Evolutionary conservation across 2,113 vertebrate species (phyloP).

Genomic region (Vireo altiloquus): DNA sequence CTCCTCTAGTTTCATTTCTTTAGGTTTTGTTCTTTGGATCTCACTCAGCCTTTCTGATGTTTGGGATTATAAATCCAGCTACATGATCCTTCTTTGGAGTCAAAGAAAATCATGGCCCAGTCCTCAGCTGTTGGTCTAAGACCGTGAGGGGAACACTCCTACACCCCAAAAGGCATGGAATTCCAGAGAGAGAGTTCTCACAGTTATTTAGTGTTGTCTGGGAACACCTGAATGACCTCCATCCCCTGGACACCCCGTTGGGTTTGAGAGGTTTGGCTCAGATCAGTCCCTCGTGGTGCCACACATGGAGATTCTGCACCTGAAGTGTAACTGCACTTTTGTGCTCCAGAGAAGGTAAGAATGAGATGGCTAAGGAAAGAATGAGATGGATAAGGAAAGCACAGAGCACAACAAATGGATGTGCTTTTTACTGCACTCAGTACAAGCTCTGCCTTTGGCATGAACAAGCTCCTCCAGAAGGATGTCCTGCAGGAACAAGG

Average conservation of each 20-base stretch:
- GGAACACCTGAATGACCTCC: neutral
- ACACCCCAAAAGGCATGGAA: rapidly evolving
- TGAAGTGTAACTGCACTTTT: neutral
- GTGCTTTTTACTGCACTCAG: neutral
- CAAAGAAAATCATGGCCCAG: neutral
- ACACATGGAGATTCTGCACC: rapidly evolving
- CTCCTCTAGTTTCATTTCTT: neutral
- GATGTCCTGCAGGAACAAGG: neutral
- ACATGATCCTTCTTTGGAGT: neutral
- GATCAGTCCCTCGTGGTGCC: neutral
- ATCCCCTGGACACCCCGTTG: neutral
- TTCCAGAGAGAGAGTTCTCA: neutral
- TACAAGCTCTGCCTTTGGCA: neutral
- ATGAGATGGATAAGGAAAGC: neutral
- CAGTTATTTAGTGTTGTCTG: rapidly evolving
- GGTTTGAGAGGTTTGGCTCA: neutral
- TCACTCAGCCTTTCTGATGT: neutral
- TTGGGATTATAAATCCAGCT: neutral
- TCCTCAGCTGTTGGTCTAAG: neutral
- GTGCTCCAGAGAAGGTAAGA: neutral
- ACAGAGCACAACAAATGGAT: rapidly evolving
- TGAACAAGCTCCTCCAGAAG: neutral
- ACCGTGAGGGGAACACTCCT: neutral
- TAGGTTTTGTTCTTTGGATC: neutral
- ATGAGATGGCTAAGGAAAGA: too few species aligned